Conservation (phyloP, 92 coral and sea anemone species). For the Epizoanthus scotinus region DNA sequence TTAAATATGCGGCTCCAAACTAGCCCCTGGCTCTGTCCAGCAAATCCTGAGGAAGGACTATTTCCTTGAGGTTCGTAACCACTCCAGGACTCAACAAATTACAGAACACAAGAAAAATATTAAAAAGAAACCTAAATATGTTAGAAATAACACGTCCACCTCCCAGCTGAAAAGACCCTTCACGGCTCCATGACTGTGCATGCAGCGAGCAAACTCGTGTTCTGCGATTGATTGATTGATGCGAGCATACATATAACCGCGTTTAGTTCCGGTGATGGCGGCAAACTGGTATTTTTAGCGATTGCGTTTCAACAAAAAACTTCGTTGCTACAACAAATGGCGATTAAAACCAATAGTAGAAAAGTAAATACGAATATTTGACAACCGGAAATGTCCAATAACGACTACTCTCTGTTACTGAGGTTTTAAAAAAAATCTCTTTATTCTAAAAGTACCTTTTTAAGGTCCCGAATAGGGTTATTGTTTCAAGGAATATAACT, state of each 20-base stretch:
- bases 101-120: background rate
- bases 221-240: background rate
- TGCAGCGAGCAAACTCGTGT: no score
- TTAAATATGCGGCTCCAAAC: background rate
- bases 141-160: background rate
- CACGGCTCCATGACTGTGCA: no score
- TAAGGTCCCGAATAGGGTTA: no score
- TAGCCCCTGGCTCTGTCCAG: background rate
- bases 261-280: background rate
- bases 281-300: background rate
- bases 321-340: slow-evolving; percentile 19
- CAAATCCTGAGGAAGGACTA: background rate
- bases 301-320: background rate
- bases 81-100: background rate
- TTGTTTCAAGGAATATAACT: no score
- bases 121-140: background rate
- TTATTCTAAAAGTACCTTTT: no score
- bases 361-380: background rate
- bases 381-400: no score
- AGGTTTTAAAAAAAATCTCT: no score
- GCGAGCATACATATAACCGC: background rate
- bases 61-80: slow-evolving; percentile 12
- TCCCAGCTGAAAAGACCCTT: no score
- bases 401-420: no score
- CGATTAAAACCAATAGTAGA: background rate